Evolutionary conservation across 2,888 invertebrate species (phyloP).

Genomic region (Trissolcus brochymenae): DNA sequence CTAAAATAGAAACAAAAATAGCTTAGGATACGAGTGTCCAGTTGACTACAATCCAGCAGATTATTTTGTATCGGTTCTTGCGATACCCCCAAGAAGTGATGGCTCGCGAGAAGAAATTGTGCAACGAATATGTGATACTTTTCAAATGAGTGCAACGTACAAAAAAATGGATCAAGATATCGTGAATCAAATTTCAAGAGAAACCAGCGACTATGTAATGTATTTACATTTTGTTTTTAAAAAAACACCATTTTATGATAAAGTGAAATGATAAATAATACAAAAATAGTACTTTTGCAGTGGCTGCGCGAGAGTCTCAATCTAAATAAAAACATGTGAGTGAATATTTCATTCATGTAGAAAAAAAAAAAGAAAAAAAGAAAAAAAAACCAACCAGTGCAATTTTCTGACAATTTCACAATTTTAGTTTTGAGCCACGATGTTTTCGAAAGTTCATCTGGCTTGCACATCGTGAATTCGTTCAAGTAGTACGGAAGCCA

Average conservation of each 20-base stretch:
- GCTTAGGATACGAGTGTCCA: conserved; percentile 87
- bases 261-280: too few relatives aligned
- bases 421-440: conserved; percentile 79
- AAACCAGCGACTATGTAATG: neutral
- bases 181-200: neutral
- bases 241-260: too few relatives aligned
- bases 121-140: conserved; percentile 75
- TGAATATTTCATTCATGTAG: too few relatives aligned
- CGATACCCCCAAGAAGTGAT: conserved; percentile 87
- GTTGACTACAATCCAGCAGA: conserved; percentile 93
- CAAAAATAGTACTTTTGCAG: too few relatives aligned
- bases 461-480: conserved; percentile 85
- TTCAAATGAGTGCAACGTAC: conserved; percentile 26
- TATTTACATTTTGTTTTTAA: neutral
- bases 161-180: conserved; percentile 31
- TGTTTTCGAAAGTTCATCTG: conserved; percentile 86
- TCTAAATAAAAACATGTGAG: too few relatives aligned
- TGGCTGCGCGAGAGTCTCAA: too few relatives aligned
- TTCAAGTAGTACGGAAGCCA: conserved; percentile 88
- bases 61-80: conserved; percentile 89
- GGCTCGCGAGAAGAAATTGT: conserved; percentile 83
- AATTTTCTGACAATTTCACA: neutral
- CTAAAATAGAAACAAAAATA: conserved; percentile 64
- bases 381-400: too few relatives aligned
- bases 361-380: too few relatives aligned